phyloP scores from a whole-genome alignment of 1,140 invertebrate species.

The Trinorchestia longiramus region DNA sequence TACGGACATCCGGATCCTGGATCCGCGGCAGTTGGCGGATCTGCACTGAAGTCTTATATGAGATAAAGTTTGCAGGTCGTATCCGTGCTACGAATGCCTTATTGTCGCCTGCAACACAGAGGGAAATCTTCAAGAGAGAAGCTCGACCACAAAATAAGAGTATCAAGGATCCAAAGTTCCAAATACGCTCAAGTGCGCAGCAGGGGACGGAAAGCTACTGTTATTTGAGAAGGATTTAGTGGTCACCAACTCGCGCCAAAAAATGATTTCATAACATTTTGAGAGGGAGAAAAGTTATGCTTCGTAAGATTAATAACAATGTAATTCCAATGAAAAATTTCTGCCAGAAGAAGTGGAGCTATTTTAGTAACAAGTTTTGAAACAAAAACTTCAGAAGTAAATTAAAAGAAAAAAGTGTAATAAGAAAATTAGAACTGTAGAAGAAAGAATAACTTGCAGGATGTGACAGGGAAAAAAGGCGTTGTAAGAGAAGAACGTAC shows the following conservation, averaged over 20 bases:
- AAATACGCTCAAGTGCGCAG: not conserved
- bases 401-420: not conserved
- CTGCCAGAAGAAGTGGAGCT: not conserved
- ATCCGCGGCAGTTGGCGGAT: not conserved
- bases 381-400: not conserved
- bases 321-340: not conserved
- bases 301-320: not conserved
- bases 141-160: not conserved
- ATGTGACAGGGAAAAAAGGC: not conserved
- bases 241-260: not conserved
- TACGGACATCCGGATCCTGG: not conserved
- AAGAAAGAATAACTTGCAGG: not conserved
- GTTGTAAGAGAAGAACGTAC: not conserved
- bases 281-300: not conserved
- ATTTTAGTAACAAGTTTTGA: not conserved
- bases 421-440: not conserved
- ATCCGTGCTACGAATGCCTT: not conserved
- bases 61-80: not conserved
- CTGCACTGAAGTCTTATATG: not conserved
- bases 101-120: not conserved
- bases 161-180: not conserved
- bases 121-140: not conserved
- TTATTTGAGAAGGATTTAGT: not conserved
- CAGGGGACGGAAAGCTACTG: not conserved
- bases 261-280: not conserved